A percentile compares a stretch with the other conserved stretches of the same genome.
Conservation (phyloP, 2,797 vertebrate species). For the Anableps anableps region DNA sequence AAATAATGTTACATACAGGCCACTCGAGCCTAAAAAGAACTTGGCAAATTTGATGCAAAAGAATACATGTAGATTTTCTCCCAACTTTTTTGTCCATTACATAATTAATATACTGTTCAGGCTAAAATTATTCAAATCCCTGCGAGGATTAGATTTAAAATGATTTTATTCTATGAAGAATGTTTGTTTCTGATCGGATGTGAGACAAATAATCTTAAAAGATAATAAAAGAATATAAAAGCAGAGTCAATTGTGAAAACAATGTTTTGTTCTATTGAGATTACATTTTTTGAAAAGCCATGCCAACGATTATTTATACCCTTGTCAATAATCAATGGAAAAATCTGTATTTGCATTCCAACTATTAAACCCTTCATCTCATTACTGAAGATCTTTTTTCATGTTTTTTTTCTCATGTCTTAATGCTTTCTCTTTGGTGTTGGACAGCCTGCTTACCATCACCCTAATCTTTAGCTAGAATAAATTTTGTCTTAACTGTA, state of each 20-base stretch:
- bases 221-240: not conserved
- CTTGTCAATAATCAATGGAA: not conserved
- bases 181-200: not conserved
- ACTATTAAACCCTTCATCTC: not conserved
- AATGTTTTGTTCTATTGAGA: not conserved
- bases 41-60: not conserved
- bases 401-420: too few species aligned
- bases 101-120: too few species aligned
- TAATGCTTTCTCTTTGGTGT: too few species aligned
- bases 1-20: too few species aligned
- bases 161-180: not conserved
- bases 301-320: not conserved
- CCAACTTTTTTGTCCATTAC: not conserved
- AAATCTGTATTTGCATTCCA: not conserved
- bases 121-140: not conserved
- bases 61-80: too few species aligned
- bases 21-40: too few species aligned
- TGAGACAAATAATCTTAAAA: not conserved
- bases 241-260: not conserved
- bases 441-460: too few species aligned
- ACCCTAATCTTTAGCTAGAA: too few species aligned
- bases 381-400: too few species aligned
- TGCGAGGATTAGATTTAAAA: not conserved
- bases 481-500: too few species aligned
- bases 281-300: not conserved